Evolutionary conservation across 2,888 invertebrate species (phyloP), one percentile per base, ranked within the genome.

Genomic region (Ceraclea dissimilis): DNA sequence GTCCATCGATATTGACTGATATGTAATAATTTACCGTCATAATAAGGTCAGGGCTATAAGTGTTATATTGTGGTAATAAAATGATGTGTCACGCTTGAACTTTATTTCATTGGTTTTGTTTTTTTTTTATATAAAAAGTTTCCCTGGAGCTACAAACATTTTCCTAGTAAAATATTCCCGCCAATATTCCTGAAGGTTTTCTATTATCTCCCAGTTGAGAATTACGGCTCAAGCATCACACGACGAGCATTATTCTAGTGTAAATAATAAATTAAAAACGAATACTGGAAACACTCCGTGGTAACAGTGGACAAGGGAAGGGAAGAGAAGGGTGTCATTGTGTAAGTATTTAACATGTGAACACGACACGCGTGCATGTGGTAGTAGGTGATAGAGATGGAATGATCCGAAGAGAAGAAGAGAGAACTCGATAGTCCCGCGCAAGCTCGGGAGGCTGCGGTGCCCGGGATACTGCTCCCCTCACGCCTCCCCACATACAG

Each of bases 401-500:
- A 39, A 16, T 26, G 26, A 26, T 26, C 26, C 10, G 26, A 26
- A 26, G 39, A 39, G 39, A 39, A 13, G 13, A 16, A 39, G 39
- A 39, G 39, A 39, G 39, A 39, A 16, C 13, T 13, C 16, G 16
- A 13, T 39, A 39, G 39, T 39, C n/a, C n/a, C 16, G 39, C 39
- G 39, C 39, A 39, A 16, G 39, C 39, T 39, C 39, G 22, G 51
- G 46, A 46, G 51, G 51, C 50, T 53, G 53, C 31, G 48, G 5
- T 31, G 52, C 54, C 39, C 39, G 39, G 39, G 39, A 39, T 16
- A 39, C 39, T 39, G 49, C 54, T 16, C 48, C 48, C 54, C 19
- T 49, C 20, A 19, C 49, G 49, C 20, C 26, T 16, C 22, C 11
- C 49, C n/a, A n/a, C n/a, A n/a, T n/a, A n/a, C 43, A 43, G 17